Base-by-base conservation (phyloP, 2,113 vertebrate species). In the Choloepus hoffmanni region DNA sequence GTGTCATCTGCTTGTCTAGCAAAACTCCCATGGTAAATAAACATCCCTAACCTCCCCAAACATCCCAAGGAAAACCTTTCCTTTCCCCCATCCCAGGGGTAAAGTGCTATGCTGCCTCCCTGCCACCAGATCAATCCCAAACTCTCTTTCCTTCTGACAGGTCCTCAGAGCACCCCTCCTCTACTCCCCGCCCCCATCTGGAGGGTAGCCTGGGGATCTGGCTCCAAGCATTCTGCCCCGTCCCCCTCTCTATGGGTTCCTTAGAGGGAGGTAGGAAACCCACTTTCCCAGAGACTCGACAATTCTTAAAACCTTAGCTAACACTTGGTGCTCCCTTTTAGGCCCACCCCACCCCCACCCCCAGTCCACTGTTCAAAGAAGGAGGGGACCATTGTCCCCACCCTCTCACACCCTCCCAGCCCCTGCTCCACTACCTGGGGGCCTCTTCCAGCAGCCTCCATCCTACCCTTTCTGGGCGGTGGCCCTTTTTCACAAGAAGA, bases 1-100 rank as follows among this genome's bases (percentile, higher is more conserved):
- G 91, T 79, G 28, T 92, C 92, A 92, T 73, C 79, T 68, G 43
- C 87, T 78, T 92, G 58, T 60, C 50, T 79, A 93, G 85, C 36
- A 95, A 87, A 90, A 83, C 13, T n/a, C 43, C 81, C 43, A 7
- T 12, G 53, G 45, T 43, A 70, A 87, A 26, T 14, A 16, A 60
- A 30, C 16, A 21, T 53, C 50, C 40, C 63, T 16, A 70, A 48
- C 50, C 93, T 96, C 50, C 85, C 76, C 53, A 90, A 60, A 76
- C 26, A 91, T 9, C 40, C 82, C 26, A 78, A 36, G 68, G 72
- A 85, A 77, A 77, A 63, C 67, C 30, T 79, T 40, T 18, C 48
- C 50, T 90, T 45, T 82, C 7, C 36, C 43, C 14, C 4, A 68
- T 15, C 4, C 53, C 13, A n/a, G 0, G 60, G 68, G 45, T 92